Conservation (phyloP, 1,140 invertebrate species). For the Caenorhabditis briggsae region DNA sequence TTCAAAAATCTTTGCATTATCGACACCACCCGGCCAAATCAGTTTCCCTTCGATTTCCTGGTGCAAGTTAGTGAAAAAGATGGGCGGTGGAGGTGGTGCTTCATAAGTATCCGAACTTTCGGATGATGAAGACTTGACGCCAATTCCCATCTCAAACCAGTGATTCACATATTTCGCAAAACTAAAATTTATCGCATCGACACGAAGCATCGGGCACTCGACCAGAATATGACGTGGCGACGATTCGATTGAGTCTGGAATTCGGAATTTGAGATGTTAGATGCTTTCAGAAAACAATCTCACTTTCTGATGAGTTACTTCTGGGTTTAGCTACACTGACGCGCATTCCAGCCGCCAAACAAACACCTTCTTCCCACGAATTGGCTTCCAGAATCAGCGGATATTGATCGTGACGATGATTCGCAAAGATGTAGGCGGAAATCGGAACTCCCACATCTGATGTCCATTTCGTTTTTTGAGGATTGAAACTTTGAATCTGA, state of each 20-base stretch:
- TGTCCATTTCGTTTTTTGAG: slow-evolving; percentile 56
- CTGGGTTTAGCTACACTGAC: slow-evolving; percentile 8
- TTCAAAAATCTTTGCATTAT: slow-evolving; percentile 31
- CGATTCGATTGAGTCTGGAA: background rate
- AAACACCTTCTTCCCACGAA: slow-evolving; percentile 52
- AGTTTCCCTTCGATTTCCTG: slow-evolving; percentile 29
- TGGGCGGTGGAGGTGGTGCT: background rate
- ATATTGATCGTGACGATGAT: slow-evolving; percentile 19
- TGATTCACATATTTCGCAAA: slow-evolving; percentile 54
- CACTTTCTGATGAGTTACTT: background rate
- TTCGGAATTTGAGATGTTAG: background rate
- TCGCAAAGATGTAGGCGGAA: slow-evolving; percentile 55
- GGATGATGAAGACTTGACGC: slow-evolving; percentile 13
- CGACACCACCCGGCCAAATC: slow-evolving; percentile 5
- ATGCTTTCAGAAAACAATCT: background rate
- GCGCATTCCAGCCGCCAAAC: slow-evolving; percentile 42
- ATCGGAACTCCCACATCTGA: slow-evolving; percentile 48
- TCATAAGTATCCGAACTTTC: background rate
- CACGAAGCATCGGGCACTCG: slow-evolving; percentile 33
- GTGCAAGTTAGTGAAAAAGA: slow-evolving; percentile 20
- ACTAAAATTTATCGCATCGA: slow-evolving; percentile 9
- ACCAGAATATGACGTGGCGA: background rate
- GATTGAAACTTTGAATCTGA: slow-evolving; percentile 49
- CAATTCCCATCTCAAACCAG: slow-evolving; percentile 46
- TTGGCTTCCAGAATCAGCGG: slow-evolving; percentile 57